Evolutionary conservation across 2,888 invertebrate species (phyloP).

Genomic region (Creontiades dilutus): DNA sequence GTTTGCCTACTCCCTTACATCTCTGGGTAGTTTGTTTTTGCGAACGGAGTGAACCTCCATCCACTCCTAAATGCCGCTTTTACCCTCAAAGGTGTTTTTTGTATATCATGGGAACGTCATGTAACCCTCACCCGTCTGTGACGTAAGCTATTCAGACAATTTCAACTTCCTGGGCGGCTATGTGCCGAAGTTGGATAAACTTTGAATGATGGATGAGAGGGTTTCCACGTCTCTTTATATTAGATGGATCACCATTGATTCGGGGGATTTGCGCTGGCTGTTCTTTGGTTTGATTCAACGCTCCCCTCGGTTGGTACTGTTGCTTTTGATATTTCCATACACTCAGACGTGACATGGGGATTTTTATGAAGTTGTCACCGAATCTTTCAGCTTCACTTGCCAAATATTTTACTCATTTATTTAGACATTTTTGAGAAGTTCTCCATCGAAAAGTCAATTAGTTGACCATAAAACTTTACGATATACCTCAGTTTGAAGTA

Average conservation of each 20-base stretch:
- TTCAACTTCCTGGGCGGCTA: constrained; percentile 54
- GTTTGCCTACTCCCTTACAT: constrained; percentile 47
- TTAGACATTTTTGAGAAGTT: too few species aligned
- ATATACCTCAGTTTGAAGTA: too few species aligned
- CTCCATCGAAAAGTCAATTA: too few species aligned
- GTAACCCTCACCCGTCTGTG: neutral
- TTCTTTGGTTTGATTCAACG: neutral
- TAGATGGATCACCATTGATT: constrained; percentile 67
- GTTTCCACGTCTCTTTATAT: constrained; percentile 45
- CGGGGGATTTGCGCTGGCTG: constrained; percentile 5
- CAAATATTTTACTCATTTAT: too few species aligned
- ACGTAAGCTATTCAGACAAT: constrained; percentile 51
- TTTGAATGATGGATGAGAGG: constrained; percentile 67
- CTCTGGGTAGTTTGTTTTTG: constrained; percentile 58
- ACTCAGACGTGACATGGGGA: too few species aligned
- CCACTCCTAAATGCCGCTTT: constrained; percentile 23
- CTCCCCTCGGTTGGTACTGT: neutral
- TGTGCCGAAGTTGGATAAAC: constrained; percentile 51
- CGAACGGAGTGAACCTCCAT: neutral
- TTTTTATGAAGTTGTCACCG: too few species aligned
- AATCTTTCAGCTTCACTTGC: too few species aligned
- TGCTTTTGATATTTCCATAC: neutral
- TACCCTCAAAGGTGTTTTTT: constrained; percentile 15
- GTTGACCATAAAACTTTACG: too few species aligned
- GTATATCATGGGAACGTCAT: constrained; percentile 6